Evolutionary conservation across 2,797 vertebrate species (phyloP).

Genomic region (Oreochromis grahami): DNA sequence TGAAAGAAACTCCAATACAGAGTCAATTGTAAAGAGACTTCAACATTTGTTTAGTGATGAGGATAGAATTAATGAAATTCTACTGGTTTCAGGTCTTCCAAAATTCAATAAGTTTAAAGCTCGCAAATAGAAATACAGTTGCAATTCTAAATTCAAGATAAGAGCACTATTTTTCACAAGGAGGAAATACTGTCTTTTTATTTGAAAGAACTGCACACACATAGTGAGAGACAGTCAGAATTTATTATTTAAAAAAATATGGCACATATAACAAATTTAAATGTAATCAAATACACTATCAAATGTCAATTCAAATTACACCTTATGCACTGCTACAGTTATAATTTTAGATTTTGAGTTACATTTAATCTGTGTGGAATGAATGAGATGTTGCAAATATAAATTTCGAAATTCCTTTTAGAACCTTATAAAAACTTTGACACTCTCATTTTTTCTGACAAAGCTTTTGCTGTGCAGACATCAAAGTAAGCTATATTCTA

Average conservation of each 20-base stretch:
- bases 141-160: not conserved
- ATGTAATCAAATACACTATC: not conserved
- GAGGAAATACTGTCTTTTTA: not conserved
- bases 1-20: not conserved
- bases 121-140: not conserved
- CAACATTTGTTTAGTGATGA: not conserved
- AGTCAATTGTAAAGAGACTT: not conserved
- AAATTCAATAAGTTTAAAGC: not conserved
- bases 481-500: not conserved
- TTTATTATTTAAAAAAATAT: not conserved
- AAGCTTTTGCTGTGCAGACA: not conserved
- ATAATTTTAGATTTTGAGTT: not conserved
- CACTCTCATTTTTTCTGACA: not conserved
- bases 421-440: rapidly evolving
- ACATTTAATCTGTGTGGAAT: not conserved
- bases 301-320: rapidly evolving
- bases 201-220: not conserved
- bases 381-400: not conserved
- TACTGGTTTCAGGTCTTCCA: not conserved
- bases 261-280: not conserved
- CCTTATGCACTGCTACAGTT: not conserved
- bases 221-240: not conserved
- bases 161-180: not conserved
- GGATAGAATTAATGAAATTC: not conserved
- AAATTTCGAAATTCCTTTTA: not conserved